These are phyloP conservation scores for Dimorphilus gyrociliatus DNA, from an alignment of 2,888 invertebrate genomes.

Conservation along the genomic window DNA sequence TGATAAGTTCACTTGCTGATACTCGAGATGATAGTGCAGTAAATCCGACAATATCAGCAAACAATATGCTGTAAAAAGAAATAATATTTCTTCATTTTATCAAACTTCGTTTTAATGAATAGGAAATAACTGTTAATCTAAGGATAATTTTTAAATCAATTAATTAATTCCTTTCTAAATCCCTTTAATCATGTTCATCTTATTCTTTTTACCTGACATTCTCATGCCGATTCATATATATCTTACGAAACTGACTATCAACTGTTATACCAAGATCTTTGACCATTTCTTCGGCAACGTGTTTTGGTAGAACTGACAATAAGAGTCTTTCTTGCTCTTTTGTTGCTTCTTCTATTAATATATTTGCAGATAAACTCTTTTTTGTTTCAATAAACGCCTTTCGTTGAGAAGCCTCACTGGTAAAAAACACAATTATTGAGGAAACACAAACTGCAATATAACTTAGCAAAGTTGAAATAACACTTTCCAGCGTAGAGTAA, in stretches of 20 bases:
- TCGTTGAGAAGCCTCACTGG: conserved; percentile 69
- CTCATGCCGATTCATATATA: conserved; percentile 90
- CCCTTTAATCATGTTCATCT: conserved; percentile 2
- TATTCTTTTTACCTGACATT: conserved; percentile 47
- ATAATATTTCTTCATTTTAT: conserved; percentile 1
- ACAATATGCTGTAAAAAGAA: conserved; percentile 56
- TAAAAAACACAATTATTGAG: conserved; percentile 53
- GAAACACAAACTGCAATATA: too few species aligned
- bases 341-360: conserved; percentile 80
- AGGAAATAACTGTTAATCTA: too few species aligned
- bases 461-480: too few species aligned
- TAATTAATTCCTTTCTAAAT: too few species aligned
- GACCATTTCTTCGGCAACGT: conserved; percentile 85
- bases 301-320: conserved; percentile 81
- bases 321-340: conserved; percentile 80
- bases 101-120: neutral
- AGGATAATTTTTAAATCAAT: too few species aligned
- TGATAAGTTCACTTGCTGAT: conserved; percentile 79
- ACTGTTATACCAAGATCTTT: conserved; percentile 66
- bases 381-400: conserved; percentile 75
- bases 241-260: conserved; percentile 87
- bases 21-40: conserved; percentile 60
- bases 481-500: too few species aligned
- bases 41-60: conserved; percentile 91
- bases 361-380: conserved; percentile 72